Evolutionary conservation across 2,797 vertebrate species (phyloP).

Genomic region (Champsocephalus gunnari): DNA sequence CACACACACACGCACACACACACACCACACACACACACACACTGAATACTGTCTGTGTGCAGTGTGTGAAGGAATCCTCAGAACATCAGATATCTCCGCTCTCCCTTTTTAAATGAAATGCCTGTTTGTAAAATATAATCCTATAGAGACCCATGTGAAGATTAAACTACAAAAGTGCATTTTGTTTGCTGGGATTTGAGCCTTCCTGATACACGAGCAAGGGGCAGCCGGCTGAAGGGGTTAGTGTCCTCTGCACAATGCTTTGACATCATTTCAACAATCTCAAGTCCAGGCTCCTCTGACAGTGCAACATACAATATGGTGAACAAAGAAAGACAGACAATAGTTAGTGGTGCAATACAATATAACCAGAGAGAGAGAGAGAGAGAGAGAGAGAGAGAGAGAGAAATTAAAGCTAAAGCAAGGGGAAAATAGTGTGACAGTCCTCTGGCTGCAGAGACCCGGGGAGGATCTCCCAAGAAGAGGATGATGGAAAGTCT

Average conservation of each 20-base stretch:
- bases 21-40: neutral
- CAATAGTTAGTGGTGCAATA: too few species aligned
- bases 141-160: neutral
- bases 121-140: neutral
- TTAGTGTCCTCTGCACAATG: too few species aligned
- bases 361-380: too few species aligned
- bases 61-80: neutral
- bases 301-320: too few species aligned
- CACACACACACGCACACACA: neutral
- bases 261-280: too few species aligned
- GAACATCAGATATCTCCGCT: neutral
- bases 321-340: too few species aligned
- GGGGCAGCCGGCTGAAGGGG: conserved; percentile 4
- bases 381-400: too few species aligned
- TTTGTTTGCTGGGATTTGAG: neutral
- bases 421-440: conserved; percentile 19
- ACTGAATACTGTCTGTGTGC: neutral
- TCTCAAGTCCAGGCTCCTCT: too few species aligned
- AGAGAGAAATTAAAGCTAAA: conserved; percentile 18
- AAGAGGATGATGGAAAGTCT: conserved; percentile 63
- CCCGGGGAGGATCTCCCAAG: conserved; percentile 52
- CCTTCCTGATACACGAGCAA: conserved; percentile 13
- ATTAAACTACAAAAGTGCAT: neutral
- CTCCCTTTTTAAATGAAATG: neutral
- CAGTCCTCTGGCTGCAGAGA: conserved; percentile 42